phyloP scores from a whole-genome alignment of 1,140 invertebrate species.

The Papilio machaon region DNA sequence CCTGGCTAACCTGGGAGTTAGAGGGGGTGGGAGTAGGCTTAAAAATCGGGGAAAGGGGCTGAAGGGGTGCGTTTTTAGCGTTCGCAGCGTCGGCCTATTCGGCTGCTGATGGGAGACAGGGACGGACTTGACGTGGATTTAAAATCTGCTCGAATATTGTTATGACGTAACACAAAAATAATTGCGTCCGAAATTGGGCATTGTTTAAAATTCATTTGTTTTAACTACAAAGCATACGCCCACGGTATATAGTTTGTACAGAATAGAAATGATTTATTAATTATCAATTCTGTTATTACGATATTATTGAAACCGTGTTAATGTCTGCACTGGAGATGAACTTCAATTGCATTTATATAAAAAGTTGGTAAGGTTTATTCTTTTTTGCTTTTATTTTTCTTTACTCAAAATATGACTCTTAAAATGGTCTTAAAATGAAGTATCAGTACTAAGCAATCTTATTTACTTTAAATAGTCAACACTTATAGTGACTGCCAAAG shows the following conservation, averaged over 20 bases:
- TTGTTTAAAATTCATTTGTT: slow-evolving; percentile 32
- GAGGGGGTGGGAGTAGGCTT: slow-evolving; percentile 77
- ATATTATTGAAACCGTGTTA: neutral
- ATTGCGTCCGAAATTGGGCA: slow-evolving; percentile 31
- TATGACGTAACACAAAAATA: slow-evolving; percentile 40
- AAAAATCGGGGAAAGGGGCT: slow-evolving; percentile 76
- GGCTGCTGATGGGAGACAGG: slow-evolving; percentile 76
- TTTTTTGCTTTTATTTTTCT: neutral
- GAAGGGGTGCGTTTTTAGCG: slow-evolving; percentile 78
- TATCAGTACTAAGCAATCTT: too few species aligned
- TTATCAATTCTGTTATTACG: slow-evolving; percentile 17
- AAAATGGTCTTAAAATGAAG: too few species aligned
- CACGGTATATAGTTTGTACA: neutral
- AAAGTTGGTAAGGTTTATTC: neutral
- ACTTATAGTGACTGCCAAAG: neutral
- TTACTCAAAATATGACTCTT: neutral
- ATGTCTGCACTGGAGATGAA: neutral
- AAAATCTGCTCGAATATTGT: slow-evolving; percentile 30
- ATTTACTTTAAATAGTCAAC: neutral
- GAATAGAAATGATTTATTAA: neutral
- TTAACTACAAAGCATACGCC: slow-evolving; percentile 10
- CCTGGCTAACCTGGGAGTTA: slow-evolving; percentile 80
- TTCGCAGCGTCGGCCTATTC: slow-evolving; percentile 79
- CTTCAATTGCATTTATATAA: neutral
- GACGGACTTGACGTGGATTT: slow-evolving; percentile 50